Evolutionary conservation across 1,140 invertebrate species (phyloP), one percentile per base, ranked within the genome.

Genomic region (Amyelois transitella): DNA sequence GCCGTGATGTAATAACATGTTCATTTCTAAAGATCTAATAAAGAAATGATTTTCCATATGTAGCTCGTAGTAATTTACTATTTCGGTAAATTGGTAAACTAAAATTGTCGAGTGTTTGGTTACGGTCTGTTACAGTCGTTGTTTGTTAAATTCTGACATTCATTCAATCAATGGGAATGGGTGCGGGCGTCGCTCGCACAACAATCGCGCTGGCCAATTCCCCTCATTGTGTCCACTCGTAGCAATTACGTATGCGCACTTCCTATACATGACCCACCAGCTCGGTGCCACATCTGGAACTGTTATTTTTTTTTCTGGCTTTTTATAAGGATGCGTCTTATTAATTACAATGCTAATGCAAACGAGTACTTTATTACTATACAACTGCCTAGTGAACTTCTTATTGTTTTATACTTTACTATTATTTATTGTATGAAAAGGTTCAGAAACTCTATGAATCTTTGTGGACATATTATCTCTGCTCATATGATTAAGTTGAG

Each of bases 121-220:
- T 73, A 81, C 72, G 77, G 66, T 69, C 60, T 66, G 78, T 74
- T 77, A 70, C 62, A 54, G 62, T 53, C 58, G 59, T 69, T 81
- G 75, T 79, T 79, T 78, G 77, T 81, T 83, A 72, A 79, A 77
- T 81, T 79, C 62, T 72, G 64, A 75, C 78, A 73, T 78, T 84
- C 79, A 87, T 81, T 79, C 81, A 85, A 87, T 87, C 78, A 87
- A 81, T 84, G 79, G 72, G 66, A 52, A 74, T 85, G 79, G 79
- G 83, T 70, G 78, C 77, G 80, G 81, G 78, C 80, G 76, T 79
- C 67, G 81, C 70, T 85, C 84, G 81, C 84, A 87, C 81, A 82
- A 87, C 79, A 84, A 87, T 87, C 64, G 73, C 70, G 74, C 75
- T 82, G 77, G 77, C 80, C 81, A 83, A 83, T 87, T 86, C 81